These are phyloP conservation scores for Helicoverpa armigera DNA, from an alignment of 1,140 invertebrate species.

Conservation along the genomic window DNA sequence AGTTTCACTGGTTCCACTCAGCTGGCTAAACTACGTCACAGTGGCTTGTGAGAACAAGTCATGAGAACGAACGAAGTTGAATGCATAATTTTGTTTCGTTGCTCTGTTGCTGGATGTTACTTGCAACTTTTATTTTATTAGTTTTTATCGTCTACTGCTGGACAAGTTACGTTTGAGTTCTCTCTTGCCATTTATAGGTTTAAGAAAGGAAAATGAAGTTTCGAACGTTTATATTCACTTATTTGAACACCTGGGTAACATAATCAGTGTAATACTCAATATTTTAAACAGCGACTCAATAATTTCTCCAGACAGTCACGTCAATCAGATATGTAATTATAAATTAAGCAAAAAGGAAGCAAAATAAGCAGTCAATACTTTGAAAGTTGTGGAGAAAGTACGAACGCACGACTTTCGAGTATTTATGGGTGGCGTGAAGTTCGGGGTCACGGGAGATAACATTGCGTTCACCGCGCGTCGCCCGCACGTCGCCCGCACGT, in stretches of 20 bases:
- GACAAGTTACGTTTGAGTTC: no score
- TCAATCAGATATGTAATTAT: constrained; percentile 7
- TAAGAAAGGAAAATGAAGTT: no score
- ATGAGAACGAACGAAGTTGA: neutral
- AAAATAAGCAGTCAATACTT: neutral
- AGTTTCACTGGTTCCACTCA: neutral
- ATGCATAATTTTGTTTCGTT: neutral
- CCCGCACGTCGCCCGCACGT: neutral
- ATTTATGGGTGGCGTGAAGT: neutral
- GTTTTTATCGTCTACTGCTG: neutral
- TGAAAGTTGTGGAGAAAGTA: constrained; percentile 38
- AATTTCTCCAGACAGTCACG: neutral
- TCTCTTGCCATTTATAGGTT: neutral
- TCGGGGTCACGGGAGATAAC: constrained; percentile 15
- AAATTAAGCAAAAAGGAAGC: neutral
- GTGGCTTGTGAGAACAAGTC: neutral
- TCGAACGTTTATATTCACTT: no score
- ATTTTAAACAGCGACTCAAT: neutral
- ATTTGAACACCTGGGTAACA: no score
- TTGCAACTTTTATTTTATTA: neutral
- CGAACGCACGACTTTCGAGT: constrained; percentile 5
- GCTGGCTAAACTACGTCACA: neutral
- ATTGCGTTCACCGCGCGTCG: constrained; percentile 4
- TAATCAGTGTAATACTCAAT: neutral
- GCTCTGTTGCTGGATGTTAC: neutral